A percentile compares a stretch with the other conserved stretches of the same genome.
Evolutionary conservation across 2,888 invertebrate species (phyloP).

Genomic region (Arrhopalites spinosus): DNA sequence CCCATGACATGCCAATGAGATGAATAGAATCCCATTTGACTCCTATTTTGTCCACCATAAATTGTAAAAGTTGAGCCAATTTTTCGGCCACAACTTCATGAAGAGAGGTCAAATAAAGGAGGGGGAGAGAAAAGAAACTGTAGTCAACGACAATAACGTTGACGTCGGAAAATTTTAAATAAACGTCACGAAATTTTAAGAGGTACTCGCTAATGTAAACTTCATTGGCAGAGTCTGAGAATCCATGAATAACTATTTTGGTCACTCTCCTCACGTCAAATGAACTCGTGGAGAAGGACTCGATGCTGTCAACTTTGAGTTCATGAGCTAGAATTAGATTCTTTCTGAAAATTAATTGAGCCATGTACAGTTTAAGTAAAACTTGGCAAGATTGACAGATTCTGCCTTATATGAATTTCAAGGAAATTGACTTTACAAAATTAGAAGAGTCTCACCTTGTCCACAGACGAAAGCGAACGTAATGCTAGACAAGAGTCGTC

Average conservation of each 20-base stretch:
- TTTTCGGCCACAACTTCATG: slow-evolving; percentile 46
- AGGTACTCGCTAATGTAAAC: slow-evolving; percentile 51
- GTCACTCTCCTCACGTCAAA: slow-evolving; percentile 44
- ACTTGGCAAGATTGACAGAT: neutral
- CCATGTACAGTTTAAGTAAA: neutral
- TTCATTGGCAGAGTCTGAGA: slow-evolving; percentile 49
- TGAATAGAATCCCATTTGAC: slow-evolving; percentile 45
- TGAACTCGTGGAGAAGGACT: slow-evolving; percentile 44
- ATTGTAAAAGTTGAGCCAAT: slow-evolving; percentile 47
- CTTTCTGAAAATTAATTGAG: slow-evolving; percentile 37
- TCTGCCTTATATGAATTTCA: neutral
- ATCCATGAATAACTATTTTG: slow-evolving; percentile 53
- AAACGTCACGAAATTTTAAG: slow-evolving; percentile 44
- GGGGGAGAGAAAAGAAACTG: slow-evolving; percentile 40
- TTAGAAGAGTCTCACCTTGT: slow-evolving; percentile 38
- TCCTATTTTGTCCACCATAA: slow-evolving; percentile 39
- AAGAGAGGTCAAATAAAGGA: slow-evolving; percentile 44
- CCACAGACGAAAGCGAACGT: slow-evolving; percentile 51
- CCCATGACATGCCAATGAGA: slow-evolving; percentile 50
- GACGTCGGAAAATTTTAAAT: slow-evolving; percentile 45
- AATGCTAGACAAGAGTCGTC: slow-evolving; percentile 40
- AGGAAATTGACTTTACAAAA: neutral
- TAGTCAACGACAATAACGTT: slow-evolving; percentile 53
- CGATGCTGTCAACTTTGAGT: slow-evolving; percentile 43
- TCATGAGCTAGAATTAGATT: slow-evolving; percentile 48